Percentiles rank a stretch among this genome's conserved stretches.
These are phyloP conservation scores for Cranoglanis bouderius DNA, from an alignment of 2,113 vertebrate species.

Conservation along the genomic window DNA sequence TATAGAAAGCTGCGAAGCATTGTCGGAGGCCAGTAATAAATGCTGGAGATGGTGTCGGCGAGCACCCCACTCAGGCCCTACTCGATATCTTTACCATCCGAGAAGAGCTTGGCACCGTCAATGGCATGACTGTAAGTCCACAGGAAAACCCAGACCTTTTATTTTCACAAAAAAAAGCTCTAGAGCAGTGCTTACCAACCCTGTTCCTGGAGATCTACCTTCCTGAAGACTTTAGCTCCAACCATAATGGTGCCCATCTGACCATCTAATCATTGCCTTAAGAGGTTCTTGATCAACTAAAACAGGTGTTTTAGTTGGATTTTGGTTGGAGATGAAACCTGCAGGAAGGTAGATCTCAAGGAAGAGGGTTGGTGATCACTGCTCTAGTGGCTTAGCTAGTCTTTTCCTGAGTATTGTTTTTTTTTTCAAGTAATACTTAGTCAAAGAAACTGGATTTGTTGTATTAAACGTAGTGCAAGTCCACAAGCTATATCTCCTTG, in stretches of 20 bases:
- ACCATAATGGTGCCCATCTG: too few relatives aligned
- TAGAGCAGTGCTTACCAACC: background rate
- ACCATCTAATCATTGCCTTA: too few relatives aligned
- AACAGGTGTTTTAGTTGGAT: too few relatives aligned
- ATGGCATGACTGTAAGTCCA: constrained; percentile 91
- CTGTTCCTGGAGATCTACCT: too few relatives aligned
- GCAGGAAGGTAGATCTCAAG: too few relatives aligned
- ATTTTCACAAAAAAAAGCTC: background rate
- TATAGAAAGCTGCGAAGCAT: constrained; percentile 84
- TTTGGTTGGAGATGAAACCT: too few relatives aligned
- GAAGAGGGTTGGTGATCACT: too few relatives aligned
- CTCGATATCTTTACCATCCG: constrained; percentile 97
- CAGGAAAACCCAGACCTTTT: background rate
- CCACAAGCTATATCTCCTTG: background rate
- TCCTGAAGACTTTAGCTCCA: too few relatives aligned
- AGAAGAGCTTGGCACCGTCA: constrained; percentile 97
- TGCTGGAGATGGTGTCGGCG: constrained; percentile 91
- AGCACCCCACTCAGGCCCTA: constrained; percentile 94
- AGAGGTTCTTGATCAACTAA: too few relatives aligned
- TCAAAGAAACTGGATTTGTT: too few relatives aligned
- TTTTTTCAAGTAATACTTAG: background rate
- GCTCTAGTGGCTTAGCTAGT: too few relatives aligned
- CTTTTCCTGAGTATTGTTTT: background rate
- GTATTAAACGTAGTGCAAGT: background rate
- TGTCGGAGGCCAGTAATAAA: constrained; percentile 95